These are phyloP conservation scores for Siniperca obscura DNA, from an alignment of 2,797 vertebrate genomes.

Conservation along the genomic window DNA sequence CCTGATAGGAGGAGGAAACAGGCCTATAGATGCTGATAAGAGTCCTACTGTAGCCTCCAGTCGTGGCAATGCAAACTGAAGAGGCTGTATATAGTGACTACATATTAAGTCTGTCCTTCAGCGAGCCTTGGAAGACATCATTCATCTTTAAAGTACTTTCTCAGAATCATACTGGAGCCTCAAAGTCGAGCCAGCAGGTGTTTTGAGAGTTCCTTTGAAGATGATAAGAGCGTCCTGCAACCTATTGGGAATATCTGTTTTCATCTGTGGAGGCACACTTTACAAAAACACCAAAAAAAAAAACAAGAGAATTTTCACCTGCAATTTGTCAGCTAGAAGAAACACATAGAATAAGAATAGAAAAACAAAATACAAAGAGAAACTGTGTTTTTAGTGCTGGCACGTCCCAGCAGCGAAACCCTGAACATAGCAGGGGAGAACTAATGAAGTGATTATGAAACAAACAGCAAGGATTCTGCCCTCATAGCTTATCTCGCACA, in stretches of 20 bases:
- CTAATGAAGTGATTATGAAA: conserved; percentile 62
- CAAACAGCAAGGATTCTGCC: conserved; percentile 24
- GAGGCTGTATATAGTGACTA: conserved; percentile 34
- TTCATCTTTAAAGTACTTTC: conserved; percentile 34
- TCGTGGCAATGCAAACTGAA: conserved; percentile 32
- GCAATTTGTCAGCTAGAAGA: conserved; percentile 25
- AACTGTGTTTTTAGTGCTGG: not conserved
- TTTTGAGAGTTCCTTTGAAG: conserved; percentile 48
- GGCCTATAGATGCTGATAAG: conserved; percentile 33
- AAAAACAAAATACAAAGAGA: not conserved
- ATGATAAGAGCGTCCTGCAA: conserved; percentile 36
- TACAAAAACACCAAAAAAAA: conserved; percentile 1
- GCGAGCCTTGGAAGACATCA: conserved; percentile 23
- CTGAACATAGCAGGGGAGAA: conserved; percentile 34
- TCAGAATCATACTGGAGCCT: conserved; percentile 38
- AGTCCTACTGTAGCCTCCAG: conserved; percentile 34
- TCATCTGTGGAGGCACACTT: conserved; percentile 27
- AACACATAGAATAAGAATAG: not conserved
- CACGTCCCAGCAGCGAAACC: conserved; percentile 7
- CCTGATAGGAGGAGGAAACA: conserved; percentile 40
- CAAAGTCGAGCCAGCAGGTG: conserved; percentile 47
- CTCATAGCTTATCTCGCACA: conserved; percentile 19
- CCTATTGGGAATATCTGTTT: conserved; percentile 32
- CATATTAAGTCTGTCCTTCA: conserved; percentile 59
- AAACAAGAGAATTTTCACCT: conserved; percentile 15